These are phyloP conservation scores for Melitaea athalia DNA, from an alignment of 2,888 invertebrate species.

Conservation along the genomic window DNA sequence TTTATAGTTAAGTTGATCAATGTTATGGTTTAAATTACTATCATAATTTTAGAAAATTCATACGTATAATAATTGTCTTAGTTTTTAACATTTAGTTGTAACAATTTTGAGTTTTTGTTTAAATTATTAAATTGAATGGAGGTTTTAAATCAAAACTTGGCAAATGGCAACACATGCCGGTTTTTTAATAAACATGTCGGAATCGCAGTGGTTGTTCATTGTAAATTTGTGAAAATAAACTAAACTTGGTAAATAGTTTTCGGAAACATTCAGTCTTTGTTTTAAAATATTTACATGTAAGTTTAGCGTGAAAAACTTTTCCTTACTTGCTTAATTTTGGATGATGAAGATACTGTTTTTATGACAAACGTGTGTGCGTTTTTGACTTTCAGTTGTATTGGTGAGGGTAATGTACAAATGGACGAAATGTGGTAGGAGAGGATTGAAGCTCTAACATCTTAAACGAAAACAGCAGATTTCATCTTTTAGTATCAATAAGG, in stretches of 20 bases:
- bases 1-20: no score
- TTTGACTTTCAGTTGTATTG: slow-evolving; percentile 69
- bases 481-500: slow-evolving; percentile 52
- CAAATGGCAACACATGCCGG: slow-evolving; percentile 50
- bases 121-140: neutral
- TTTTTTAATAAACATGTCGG: slow-evolving; percentile 67
- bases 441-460: slow-evolving; percentile 51
- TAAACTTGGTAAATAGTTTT: slow-evolving; percentile 42
- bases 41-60: no score
- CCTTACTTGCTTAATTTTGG: slow-evolving; percentile 5
- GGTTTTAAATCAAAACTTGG: slow-evolving; percentile 34
- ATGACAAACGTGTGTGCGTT: slow-evolving; percentile 58
- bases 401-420: slow-evolving; percentile 69
- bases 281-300: slow-evolving; percentile 24
- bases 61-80: no score
- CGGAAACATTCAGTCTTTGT: slow-evolving; percentile 21
- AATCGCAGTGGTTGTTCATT: slow-evolving; percentile 68
- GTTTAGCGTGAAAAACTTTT: slow-evolving; percentile 19
- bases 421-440: slow-evolving; percentile 70
- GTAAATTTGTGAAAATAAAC: slow-evolving; percentile 53
- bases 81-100: no score
- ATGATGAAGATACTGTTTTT: slow-evolving; percentile 38
- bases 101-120: neutral
- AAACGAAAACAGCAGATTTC: slow-evolving; percentile 45
- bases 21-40: no score